Percentiles rank a stretch among this genome's conserved stretches.
These are phyloP conservation scores for Rhabdomys pumilio DNA, from an alignment of 2,797 vertebrate genomes.

Conservation along the genomic window DNA sequence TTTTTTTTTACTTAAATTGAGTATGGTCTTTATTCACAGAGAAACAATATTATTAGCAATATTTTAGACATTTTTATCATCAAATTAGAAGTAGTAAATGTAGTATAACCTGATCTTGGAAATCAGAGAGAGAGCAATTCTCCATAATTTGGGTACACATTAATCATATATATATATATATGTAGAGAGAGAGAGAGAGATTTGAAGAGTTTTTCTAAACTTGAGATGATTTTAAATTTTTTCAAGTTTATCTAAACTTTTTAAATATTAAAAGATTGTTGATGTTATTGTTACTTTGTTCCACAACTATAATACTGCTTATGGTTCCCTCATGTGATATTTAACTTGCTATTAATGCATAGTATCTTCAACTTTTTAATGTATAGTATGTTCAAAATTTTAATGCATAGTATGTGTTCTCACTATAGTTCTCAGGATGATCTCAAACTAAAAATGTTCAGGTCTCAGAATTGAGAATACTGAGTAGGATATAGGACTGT, in stretches of 20 bases:
- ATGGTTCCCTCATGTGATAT: not conserved
- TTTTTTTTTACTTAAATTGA: constrained; percentile 41
- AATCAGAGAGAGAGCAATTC: not conserved
- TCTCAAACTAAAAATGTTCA: not conserved
- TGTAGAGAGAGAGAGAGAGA: not conserved
- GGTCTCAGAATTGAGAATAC: not conserved
- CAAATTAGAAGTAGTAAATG: not conserved
- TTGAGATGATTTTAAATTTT: not conserved
- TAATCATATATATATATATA: not conserved
- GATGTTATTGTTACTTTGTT: constrained; percentile 33
- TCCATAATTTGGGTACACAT: not conserved
- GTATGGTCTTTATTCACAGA: not conserved
- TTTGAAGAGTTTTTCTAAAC: not conserved
- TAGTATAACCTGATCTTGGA: not conserved
- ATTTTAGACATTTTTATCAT: not conserved
- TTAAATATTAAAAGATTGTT: not conserved
- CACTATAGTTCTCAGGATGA: not conserved
- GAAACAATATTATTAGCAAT: not conserved
- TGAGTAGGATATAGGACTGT: not conserved
- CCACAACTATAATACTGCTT: not conserved
- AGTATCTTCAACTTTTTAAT: not conserved
- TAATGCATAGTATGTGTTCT: not conserved
- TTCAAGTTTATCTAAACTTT: constrained; percentile 8
- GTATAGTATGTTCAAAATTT: not conserved
- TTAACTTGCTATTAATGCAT: not conserved